Percentiles rank a stretch among this genome's conserved stretches.
phyloP scores from a whole-genome alignment of 2,113 vertebrate genomes.

The Anhinga rufa region DNA sequence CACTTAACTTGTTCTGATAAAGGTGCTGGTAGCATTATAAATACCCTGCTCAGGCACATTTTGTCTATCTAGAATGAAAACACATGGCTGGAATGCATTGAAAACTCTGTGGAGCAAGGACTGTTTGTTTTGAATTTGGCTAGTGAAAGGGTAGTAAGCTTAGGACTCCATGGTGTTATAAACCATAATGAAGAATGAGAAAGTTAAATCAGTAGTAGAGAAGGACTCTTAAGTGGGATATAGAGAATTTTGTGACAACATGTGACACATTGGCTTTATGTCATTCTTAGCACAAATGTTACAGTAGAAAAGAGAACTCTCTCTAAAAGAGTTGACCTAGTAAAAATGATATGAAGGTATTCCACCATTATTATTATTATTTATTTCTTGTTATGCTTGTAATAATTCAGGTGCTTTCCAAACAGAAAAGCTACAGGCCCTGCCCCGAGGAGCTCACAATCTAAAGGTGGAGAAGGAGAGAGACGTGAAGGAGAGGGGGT shows the following conservation, averaged over 20 bases:
- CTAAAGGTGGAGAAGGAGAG: conserved; percentile 14
- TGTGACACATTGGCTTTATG: not conserved
- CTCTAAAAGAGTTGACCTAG: not conserved
- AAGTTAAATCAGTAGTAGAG: not conserved
- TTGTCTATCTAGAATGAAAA: not conserved
- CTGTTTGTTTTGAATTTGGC: not conserved
- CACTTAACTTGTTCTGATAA: not conserved
- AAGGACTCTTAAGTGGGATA: not conserved
- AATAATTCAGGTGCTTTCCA: conserved; percentile 33
- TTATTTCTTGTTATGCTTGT: conserved; percentile 42
- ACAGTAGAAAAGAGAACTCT: not conserved
- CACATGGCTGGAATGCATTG: not conserved
- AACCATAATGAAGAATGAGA: not conserved
- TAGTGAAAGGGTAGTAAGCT: not conserved
- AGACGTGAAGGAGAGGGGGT: not conserved
- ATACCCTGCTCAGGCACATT: not conserved
- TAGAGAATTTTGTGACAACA: not conserved
- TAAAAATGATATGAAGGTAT: conserved; percentile 50
- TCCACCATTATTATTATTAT: conserved; percentile 31
- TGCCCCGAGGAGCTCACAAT: conserved; percentile 50
- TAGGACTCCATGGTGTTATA: not conserved
- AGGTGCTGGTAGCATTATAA: not conserved
- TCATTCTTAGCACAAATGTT: not conserved
- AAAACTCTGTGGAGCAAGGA: not conserved
- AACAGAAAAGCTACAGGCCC: conserved; percentile 34